Evolutionary conservation across 2,797 vertebrate genomes (phyloP), one percentile per base, ranked within the genome.

Genomic region (Hypotaenidia philippensis): DNA sequence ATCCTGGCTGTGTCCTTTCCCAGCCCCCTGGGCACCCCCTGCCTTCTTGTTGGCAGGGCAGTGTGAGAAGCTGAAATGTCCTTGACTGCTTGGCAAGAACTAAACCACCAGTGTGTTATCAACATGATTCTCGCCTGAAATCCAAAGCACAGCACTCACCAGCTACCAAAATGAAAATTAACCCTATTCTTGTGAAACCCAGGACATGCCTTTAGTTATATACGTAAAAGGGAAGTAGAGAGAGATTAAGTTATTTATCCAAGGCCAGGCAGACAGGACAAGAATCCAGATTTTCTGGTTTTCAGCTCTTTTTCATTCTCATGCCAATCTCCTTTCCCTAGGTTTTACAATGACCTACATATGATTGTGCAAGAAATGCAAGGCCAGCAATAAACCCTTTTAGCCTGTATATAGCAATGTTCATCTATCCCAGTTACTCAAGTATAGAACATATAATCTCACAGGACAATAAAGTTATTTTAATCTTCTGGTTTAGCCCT

Each of bases 401-500:
- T 31, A 92, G 89, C 77, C 86, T 93, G 29, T 70, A 31, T 53
- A 45, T 38, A 86, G 84, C 69, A 83, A 82, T 65, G 60, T 90
- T 76, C 82, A 78, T 91, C 50, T 79, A 45, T 57, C 52, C 81
- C 49, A 90, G 69, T 79, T 92, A 89, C 49, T 66, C 76, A 81
- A 92, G 76, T 88, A 44, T 7, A 87, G 83, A 95, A 76, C 44
- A 56, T 72, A 83, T 20, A 87, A 81, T 93, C 93, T 94, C 94
- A 79, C 64, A 89, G 91, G 80, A 77, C 78, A 91, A 86, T 23
- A 71, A 76, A 87, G 34, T 87, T 94, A 71, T 94, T 96, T 93
- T 95, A 96, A 96, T 96, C 77, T 93, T 94, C 88, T 86, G 74
- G 34, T 75, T 94, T 87, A 86, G 78, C 59, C 91, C 88, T 74